Percentiles rank a stretch among this genome's conserved stretches.
Conservation (phyloP, 1,140 invertebrate species). For the Ips nitidus region DNA sequence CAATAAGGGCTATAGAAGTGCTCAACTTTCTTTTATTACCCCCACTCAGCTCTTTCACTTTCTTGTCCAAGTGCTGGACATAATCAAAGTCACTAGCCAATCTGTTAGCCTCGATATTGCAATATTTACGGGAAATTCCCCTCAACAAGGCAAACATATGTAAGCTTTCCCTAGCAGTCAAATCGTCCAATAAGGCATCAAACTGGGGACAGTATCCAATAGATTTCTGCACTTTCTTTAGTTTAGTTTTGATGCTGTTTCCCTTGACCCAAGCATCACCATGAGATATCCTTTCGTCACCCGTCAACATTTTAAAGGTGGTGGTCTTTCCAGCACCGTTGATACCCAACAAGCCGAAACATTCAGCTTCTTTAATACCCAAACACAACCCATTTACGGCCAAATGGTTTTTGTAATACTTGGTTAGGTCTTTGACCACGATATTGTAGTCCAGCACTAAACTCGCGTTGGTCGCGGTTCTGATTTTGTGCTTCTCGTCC, state of each 20-base stretch:
- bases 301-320: slow-evolving; percentile 89
- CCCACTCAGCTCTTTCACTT: slow-evolving; percentile 73
- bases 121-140: slow-evolving; percentile 62
- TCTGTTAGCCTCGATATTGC: slow-evolving; percentile 46
- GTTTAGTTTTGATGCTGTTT: slow-evolving; percentile 56
- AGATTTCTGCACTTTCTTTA: slow-evolving; percentile 60
- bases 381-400: slow-evolving; percentile 76
- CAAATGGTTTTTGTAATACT: slow-evolving; percentile 67
- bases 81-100: slow-evolving; percentile 56
- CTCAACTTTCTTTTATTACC: slow-evolving; percentile 95
- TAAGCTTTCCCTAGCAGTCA: slow-evolving; percentile 80
- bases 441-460: slow-evolving; percentile 50
- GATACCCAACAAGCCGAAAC: slow-evolving; percentile 87
- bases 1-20: slow-evolving; percentile 88
- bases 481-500: slow-evolving; percentile 51
- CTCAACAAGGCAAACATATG: slow-evolving; percentile 73
- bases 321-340: slow-evolving; percentile 81
- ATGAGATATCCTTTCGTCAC: slow-evolving; percentile 64
- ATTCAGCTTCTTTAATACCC: slow-evolving; percentile 64
- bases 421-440: slow-evolving; percentile 60
- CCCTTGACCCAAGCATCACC: slow-evolving; percentile 51
- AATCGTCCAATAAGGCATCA: slow-evolving; percentile 78
- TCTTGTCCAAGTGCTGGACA: slow-evolving; percentile 57
- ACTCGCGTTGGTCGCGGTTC: slow-evolving; percentile 36
- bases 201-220: slow-evolving; percentile 84